These are phyloP conservation scores for Percopsis transmontana DNA, from an alignment of 2,113 vertebrate species.

Conservation along the genomic window DNA sequence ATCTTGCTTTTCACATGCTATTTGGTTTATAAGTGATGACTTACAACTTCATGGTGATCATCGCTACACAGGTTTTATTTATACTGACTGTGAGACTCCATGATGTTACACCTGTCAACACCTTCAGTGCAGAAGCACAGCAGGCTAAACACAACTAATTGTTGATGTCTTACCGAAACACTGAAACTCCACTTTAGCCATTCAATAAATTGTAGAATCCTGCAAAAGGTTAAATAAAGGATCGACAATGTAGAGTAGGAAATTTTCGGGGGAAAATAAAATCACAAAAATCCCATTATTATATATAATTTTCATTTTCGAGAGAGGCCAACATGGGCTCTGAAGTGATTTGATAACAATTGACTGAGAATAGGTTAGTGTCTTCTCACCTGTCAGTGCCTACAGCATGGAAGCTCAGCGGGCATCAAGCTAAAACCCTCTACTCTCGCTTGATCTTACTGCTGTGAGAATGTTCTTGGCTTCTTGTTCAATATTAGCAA, in stretches of 20 bases:
- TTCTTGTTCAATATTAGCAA: slow-evolving; percentile 20
- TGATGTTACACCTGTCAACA: slow-evolving; percentile 32
- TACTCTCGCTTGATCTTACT: slow-evolving; percentile 4
- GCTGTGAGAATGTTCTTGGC: slow-evolving; percentile 18
- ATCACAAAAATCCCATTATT: not conserved
- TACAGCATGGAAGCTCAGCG: not conserved
- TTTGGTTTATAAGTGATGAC: no score
- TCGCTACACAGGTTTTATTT: slow-evolving; percentile 25
- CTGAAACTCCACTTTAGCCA: not conserved
- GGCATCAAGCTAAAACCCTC: not conserved
- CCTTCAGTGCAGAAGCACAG: slow-evolving; percentile 36
- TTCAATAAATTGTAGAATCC: not conserved
- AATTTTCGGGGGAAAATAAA: no score
- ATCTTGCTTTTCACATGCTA: no score
- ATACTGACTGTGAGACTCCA: slow-evolving; percentile 37
- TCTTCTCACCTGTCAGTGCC: slow-evolving; percentile 36
- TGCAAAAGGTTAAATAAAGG: no score
- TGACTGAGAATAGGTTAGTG: slow-evolving; percentile 3
- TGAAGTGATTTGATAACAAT: slow-evolving; percentile 46
- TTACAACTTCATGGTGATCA: slow-evolving; percentile 37
- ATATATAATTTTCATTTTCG: not conserved
- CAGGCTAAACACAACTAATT: slow-evolving; percentile 39
- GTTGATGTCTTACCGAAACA: slow-evolving; percentile 17
- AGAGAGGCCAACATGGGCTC: not conserved
- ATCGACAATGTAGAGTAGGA: no score